Evolutionary conservation across 1,140 invertebrate species (phyloP), one percentile per base, ranked within the genome.

Genomic region (Euglossa dilemma): DNA sequence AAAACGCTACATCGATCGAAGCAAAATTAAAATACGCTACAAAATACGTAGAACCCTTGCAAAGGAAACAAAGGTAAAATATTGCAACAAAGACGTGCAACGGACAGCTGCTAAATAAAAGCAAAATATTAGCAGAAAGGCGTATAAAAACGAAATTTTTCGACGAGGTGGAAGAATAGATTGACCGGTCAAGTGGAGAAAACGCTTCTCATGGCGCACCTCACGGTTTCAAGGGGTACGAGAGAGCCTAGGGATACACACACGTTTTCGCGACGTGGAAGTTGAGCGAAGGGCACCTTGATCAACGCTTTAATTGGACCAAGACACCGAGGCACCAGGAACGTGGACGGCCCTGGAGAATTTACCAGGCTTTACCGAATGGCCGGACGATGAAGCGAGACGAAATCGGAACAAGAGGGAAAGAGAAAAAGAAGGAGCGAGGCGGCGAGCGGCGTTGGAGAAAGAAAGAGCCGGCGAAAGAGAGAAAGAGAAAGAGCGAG

Each of bases 281-380:
- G 70, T 82, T 45, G 66, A 69, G 69, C 79, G 81, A 88, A 80
- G 74, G 80, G 75, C 72, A 84, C 64, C 67, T 80, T 80, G 85
- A 89, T 87, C 72, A 63, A 79, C 67, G 61, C 71, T 89, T 71
- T 89, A 89, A 89, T 89, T 87, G 87, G 75, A 77, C 79, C 79
- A 63, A 84, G 85, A 86, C 76, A 75, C 67, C 67, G 76, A 89
- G 85, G 85, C 83, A 89, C 79, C 82, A 50, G 47, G 85, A 77
- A 85, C 82, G 73, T 74, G 70, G 80, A 89, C 83, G 83, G 83
- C 85, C 85, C 85, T 90, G 88, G 66, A 87, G 87, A 87, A 83
- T 87, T 89, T 81, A 84, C 80, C 78, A 54, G 86, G 70, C 77
- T 89, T 86, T 86, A 85, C 84, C 73, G 74, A 77, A 74, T 57